Conservation (phyloP, 2,888 invertebrate genomes). For the Gortyna flavago region DNA sequence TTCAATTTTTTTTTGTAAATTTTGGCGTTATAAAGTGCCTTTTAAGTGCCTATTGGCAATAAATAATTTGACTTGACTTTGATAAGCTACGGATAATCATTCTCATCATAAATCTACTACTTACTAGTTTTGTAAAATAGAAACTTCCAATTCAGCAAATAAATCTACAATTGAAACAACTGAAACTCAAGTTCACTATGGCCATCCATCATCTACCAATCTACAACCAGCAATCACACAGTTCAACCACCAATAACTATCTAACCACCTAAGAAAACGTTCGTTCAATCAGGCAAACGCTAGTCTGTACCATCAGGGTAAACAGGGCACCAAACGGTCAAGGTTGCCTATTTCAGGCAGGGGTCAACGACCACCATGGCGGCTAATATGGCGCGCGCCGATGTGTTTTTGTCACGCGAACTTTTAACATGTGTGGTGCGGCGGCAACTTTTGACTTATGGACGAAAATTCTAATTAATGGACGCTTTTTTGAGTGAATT, state of each 20-base stretch:
- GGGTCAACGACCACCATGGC: slow-evolving; percentile 76
- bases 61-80: too few species aligned
- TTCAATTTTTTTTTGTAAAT: too few species aligned
- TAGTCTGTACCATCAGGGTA: slow-evolving; percentile 56
- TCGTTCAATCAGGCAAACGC: slow-evolving; percentile 10
- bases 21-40: too few species aligned
- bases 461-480: slow-evolving; percentile 57
- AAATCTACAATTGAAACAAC: neutral
- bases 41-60: too few species aligned
- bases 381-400: slow-evolving; percentile 63
- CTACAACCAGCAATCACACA: slow-evolving; percentile 6
- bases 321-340: slow-evolving; percentile 80
- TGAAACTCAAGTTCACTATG: slow-evolving; percentile 21
- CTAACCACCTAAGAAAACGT: neutral
- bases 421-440: slow-evolving; percentile 74
- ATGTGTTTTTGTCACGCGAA: slow-evolving; percentile 80
- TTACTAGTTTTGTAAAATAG: neutral
- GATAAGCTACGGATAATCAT: neutral
- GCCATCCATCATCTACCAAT: slow-evolving; percentile 37
- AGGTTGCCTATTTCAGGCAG: slow-evolving; percentile 84
- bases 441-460: slow-evolving; percentile 52
- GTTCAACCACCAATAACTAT: neutral
- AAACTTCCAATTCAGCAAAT: neutral
- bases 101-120: neutral
- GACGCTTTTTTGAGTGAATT: slow-evolving; percentile 43